Percentiles rank a stretch among this genome's conserved stretches.
Conservation (phyloP, 2,888 invertebrate genomes). For the Eupithecia inturbata region DNA sequence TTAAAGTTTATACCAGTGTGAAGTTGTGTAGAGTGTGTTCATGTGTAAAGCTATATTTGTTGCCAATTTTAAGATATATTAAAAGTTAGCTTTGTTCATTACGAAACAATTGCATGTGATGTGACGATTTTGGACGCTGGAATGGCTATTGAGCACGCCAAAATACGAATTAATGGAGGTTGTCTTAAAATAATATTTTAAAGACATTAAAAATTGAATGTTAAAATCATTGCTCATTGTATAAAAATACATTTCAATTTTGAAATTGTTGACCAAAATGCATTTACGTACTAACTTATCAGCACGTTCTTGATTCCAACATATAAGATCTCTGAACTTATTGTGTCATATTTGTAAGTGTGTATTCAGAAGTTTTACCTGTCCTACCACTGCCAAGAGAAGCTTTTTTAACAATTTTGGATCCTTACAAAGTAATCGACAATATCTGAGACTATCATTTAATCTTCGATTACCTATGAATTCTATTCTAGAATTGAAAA, state of each 20-base stretch:
- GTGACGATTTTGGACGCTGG: slow-evolving; percentile 9
- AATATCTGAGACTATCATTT: not conserved
- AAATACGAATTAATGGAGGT: slow-evolving; percentile 37
- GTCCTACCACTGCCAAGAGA: slow-evolving; percentile 55
- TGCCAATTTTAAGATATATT: slow-evolving; percentile 69
- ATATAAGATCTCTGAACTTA: slow-evolving; percentile 36
- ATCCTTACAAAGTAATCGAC: not conserved
- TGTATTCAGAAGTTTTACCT: not conserved
- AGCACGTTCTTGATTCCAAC: slow-evolving; percentile 22
- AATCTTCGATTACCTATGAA: not conserved
- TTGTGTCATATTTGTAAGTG: slow-evolving; percentile 18
- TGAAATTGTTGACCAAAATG: slow-evolving; percentile 45
- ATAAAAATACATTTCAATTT: slow-evolving; percentile 39
- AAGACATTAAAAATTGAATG: slow-evolving; percentile 46
- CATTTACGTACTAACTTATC: slow-evolving; percentile 39
- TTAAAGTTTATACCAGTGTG: slow-evolving; percentile 41
- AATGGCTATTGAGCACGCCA: slow-evolving; percentile 27
- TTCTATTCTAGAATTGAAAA: not conserved
- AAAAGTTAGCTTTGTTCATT: slow-evolving; percentile 47
- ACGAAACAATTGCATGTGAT: slow-evolving; percentile 8
- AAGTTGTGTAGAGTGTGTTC: slow-evolving; percentile 41
- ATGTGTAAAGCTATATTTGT: slow-evolving; percentile 61
- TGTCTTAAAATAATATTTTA: slow-evolving; percentile 40
- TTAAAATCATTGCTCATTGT: slow-evolving; percentile 53
- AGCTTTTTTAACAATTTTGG: not conserved